Conservation (phyloP, 2,888 invertebrate species). For the Lycia hirtaria region DNA sequence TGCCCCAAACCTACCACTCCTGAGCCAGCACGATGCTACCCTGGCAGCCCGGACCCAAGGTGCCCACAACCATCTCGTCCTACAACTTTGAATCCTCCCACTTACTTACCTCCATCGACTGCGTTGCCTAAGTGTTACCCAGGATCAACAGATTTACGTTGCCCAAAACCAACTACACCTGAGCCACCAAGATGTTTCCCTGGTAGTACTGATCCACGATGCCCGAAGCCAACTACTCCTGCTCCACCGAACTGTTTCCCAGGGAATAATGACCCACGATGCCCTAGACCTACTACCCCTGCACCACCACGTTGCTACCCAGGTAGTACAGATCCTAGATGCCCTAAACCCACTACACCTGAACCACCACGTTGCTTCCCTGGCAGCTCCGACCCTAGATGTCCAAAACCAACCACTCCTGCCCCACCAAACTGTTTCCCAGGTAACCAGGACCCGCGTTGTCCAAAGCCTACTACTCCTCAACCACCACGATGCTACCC, state of each 20-base stretch:
- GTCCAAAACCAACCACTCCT: constrained; percentile 47
- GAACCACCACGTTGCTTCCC: constrained; percentile 44
- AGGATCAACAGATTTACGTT: constrained; percentile 58
- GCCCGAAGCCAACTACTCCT: constrained; percentile 49
- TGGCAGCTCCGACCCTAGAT: constrained; percentile 50
- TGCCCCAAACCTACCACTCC: constrained; percentile 53
- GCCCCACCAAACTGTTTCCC: constrained; percentile 43
- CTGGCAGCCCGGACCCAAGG: constrained; percentile 34
- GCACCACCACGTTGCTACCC: constrained; percentile 51
- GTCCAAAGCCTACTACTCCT: constrained; percentile 44
- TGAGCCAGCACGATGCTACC: constrained; percentile 45
- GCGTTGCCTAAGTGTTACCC: constrained; percentile 62
- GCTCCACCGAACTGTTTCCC: constrained; percentile 46
- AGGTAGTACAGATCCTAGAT: constrained; percentile 57
- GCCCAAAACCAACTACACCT: constrained; percentile 50
- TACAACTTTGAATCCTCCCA: constrained; percentile 41
- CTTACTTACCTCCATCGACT: constrained; percentile 51
- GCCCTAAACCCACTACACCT: constrained; percentile 47
- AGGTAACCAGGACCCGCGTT: constrained; percentile 37
- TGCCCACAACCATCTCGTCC: constrained; percentile 45
- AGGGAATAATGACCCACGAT: constrained; percentile 40
- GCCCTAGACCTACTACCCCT: constrained; percentile 48
- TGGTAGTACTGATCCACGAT: constrained; percentile 47
- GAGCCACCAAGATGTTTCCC: constrained; percentile 47
- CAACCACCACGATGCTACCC: constrained; percentile 45